Base-by-base conservation (phyloP, 2,888 invertebrate genomes). In the Oxyscelio sp. region DNA sequence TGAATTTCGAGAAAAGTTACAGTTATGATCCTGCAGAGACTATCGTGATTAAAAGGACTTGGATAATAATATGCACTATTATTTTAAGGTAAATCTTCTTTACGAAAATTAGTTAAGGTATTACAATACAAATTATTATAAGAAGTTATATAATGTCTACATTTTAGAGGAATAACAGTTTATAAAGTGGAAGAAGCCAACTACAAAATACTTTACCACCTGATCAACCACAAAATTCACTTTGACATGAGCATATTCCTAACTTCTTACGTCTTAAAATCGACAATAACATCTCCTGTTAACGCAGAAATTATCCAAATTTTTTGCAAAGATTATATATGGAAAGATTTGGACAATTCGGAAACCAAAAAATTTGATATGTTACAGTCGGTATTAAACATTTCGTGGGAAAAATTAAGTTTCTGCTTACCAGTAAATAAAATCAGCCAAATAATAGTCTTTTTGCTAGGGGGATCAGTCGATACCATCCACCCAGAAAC, bases 211-310 rank as follows among this genome's bases (percentile, higher is more conserved):
- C 87, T 95, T 0, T 94, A 94, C 81, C 90, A 91, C 8, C 89
- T 95, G 13, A 92, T 95, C 43, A 82, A 81, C 8, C 83, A 91
- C 63, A 89, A 92, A 50, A 92, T 93, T 83, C 86, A 91, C 17
- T 87, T 91, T 4, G 92, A 94, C 85, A 80, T 92, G 2, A 92
- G 92, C 50, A 87, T 87, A 13, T 89, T 95, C 21, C 87, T 95
- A 1, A 92, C 93, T 82, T 91, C 94, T 4, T 95, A 94, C 63
- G 87, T 93, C 3, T 94, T 94, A 1, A 94, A 94, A 73, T 91
- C 93, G 4, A 91, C 95, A 27, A 91, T 91, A 43, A 92, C 94
- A 85, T 94, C 94, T 13, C 65, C 89, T 9, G 86, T 91, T 43
- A 95, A 94, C 85, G 83, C 95, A 0, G 87, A 90, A 31, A 95